Base-by-base conservation (phyloP, 2,113 vertebrate genomes). In the Lycocorax pyrrhopterus region DNA sequence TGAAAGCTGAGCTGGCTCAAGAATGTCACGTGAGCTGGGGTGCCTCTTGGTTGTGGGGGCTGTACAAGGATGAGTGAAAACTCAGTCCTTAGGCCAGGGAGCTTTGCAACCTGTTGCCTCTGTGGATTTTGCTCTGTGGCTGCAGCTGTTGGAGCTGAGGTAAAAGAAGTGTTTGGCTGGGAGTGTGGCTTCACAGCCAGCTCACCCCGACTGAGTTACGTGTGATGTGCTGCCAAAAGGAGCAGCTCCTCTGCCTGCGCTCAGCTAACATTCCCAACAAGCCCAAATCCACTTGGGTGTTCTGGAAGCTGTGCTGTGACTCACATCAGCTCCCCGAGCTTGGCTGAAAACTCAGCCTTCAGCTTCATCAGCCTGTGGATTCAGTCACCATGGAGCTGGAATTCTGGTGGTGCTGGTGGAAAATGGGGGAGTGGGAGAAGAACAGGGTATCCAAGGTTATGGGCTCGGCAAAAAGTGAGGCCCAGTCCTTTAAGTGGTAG, bases 381-480 rank as follows among this genome's bases (percentile, higher is more conserved):
- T 32, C 29, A 37, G 39, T 83, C 27, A 21, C 12, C 52, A 10
- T 64, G 47, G 51, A 68, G 35, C 35, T 83, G 47, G 17, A 47
- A 33, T 22, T n/a, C 30, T 10, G 44, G 32, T 29, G 35, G 10
- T 13, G 11, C 39, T 85, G 27, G 11, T 64, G 41, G 18, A 18
- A 83, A 72, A 41, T 13, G 21, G 6, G 20, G 5, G 8, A 69
- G 23, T 7, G 3, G 64, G 27, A 43, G 14, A 76, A 68, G 49
- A 73, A 26, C 0, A 0, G 16, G 41, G 9, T 46, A 15, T 13
- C 15, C n/a, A 37, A 52, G 80, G 13, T n/a, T 63, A 23, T 1
- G 7, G 52, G 13, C 46, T 56, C 33, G 59, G 53, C 22, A 53
- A 62, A 72, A 92, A 46, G 20, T 3, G 43, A 62, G 21, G 26